phyloP scores from a whole-genome alignment of 2,888 invertebrate genomes.

The Marronus borbonicus region DNA sequence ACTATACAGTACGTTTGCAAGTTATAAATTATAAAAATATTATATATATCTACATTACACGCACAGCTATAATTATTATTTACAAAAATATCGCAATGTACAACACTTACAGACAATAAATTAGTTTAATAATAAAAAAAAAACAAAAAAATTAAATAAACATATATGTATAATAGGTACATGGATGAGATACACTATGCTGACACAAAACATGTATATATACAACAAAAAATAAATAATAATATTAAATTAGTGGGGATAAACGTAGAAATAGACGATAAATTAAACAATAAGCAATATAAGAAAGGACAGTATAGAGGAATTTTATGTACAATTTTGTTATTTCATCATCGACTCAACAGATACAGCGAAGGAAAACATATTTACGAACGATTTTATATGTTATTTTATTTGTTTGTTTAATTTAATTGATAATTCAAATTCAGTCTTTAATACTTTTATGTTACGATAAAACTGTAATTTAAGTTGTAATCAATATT shows the following conservation, averaged over 20 bases:
- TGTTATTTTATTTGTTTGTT: slow-evolving; percentile 17
- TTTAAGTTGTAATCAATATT: slow-evolving; percentile 36
- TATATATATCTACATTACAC: slow-evolving; percentile 42
- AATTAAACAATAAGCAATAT: slow-evolving; percentile 15
- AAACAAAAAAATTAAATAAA: slow-evolving; percentile 33
- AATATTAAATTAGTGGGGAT: slow-evolving; percentile 36
- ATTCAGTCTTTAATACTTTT: slow-evolving; percentile 46
- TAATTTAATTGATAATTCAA: slow-evolving; percentile 38
- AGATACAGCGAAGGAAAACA: slow-evolving; percentile 11
- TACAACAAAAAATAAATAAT: slow-evolving; percentile 51
- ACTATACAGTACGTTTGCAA: slow-evolving; percentile 50
- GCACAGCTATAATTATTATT: slow-evolving; percentile 45
- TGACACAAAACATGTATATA: slow-evolving; percentile 44
- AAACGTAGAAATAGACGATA: slow-evolving; percentile 5
- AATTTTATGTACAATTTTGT: slow-evolving; percentile 28
- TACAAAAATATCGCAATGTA: slow-evolving; percentile 52
- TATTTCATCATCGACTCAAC: neutral
- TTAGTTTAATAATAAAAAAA: slow-evolving; percentile 47
- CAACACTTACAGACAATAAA: slow-evolving; percentile 52
- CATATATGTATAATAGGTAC: slow-evolving; percentile 46
- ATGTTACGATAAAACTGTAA: slow-evolving; percentile 17
- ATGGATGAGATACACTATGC: slow-evolving; percentile 49
- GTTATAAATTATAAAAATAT: slow-evolving; percentile 50
- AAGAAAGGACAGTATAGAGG: neutral
- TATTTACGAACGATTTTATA: slow-evolving; percentile 2